Base-by-base conservation (phyloP, 2,888 invertebrate genomes). In the Prionchulus punctatus region DNA sequence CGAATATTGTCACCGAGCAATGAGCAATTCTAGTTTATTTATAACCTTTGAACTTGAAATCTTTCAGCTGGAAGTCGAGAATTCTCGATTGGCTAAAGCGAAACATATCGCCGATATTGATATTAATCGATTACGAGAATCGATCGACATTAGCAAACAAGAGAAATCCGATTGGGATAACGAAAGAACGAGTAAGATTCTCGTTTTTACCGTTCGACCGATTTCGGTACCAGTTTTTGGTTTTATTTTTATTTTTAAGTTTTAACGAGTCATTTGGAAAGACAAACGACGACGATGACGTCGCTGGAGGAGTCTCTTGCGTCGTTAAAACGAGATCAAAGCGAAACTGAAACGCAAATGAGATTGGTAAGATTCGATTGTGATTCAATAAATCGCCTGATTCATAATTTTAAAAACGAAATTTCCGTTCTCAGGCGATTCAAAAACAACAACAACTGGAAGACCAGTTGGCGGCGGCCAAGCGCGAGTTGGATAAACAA, bases 401-500 rank as follows among this genome's bases (percentile, higher is more conserved):
- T 36, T 12, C 18, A 36, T 36, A 12, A 12, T 36, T 7, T 18
- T 7, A 12, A 12, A 18, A 7, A 12, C 18, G 36, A 36, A 36
- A 47, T 47, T 12, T 12, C 23, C 4, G 4, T 47, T 21, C 27
- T 50, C 21, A 50, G 50, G 7, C 25, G 28, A 26, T 28, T 15
- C 50, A 50, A n/a, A 26, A 4, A 3, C 27, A 54, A 21, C 54
- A 54, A 7, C 48, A 54, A 12, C 21, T 54, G 28, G 27, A 28
- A 25, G 48, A 51, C 7, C 30, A 54, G 47, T 54, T 54, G 47
- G 54, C 26, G 7, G 45, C 54, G 4, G 45, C 48, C n/a, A 50
- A 50, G 18, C 54, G 54, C 21, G 54, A 54, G 7, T 18, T 36
- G 7, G n/a, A 36, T 36, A 12, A 18, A 7, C 12, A 18, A 36